Base-by-base conservation (phyloP, 1,140 invertebrate species). In the Nixonia krombeini region DNA sequence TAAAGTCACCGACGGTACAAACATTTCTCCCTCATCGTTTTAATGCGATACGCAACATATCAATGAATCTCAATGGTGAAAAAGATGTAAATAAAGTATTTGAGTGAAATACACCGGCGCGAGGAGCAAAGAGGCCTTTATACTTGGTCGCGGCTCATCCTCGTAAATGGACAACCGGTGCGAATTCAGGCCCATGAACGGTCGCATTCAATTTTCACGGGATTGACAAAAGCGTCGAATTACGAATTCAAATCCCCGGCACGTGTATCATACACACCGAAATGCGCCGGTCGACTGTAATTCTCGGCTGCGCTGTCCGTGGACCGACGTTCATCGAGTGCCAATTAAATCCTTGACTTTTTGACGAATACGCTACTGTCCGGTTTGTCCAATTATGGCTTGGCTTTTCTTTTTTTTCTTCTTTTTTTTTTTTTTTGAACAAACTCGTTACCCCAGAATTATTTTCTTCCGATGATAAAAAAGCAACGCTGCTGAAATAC, bases 221-320 rank as follows among this genome's bases (percentile, higher is more conserved):
- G 70, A 77, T 74, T 68, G 70, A 78, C 77, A 81, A 79, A 80
- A 73, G 73, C 73, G 50, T 65, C 72, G 71, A 74, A 80, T 80
- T 79, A 81, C 73, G 70, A 79, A 81, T 80, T 79, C 76, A 80
- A 79, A 82, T 81, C 72, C 71, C 55, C 50, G 70, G 78, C 76
- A 76, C 73, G 71, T 69, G 72, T 74, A 73, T 75, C 72, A 72
- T 67, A 73, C 67, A 74, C 64, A 58, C 64, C 58, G 61, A 55
- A 74, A 76, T 74, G 75, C 71, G 63, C 51, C 35, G 46, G n/a
- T 45, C 47, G 52, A 21, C 21, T 21, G 21, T 21, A 21, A 21
- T 21, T 2, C 23, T 7, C 6, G 18, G 26, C n/a, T n/a, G n/a
- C 72, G 75, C 47, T 76, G 79, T 78, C 74, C 75, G 78, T 53